Evolutionary conservation across 2,113 vertebrate species (phyloP).

Genomic region (Collichthys lucidus): DNA sequence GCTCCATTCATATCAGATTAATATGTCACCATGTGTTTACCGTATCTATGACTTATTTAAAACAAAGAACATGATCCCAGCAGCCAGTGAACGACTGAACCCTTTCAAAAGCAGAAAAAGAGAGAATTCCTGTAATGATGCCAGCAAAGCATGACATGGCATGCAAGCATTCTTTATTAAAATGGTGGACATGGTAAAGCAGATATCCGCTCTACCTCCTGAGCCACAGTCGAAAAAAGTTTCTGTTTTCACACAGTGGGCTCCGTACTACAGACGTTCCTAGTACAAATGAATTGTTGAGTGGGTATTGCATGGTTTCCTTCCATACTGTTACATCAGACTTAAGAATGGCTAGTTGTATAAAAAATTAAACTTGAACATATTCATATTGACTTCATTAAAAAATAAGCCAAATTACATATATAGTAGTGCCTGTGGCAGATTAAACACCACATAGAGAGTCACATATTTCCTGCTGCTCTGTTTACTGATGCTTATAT

Average conservation of each 20-base stretch:
- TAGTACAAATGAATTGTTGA: neutral
- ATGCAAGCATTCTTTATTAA: too few species aligned
- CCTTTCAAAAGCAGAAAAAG: slow-evolving; percentile 88
- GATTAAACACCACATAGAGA: neutral
- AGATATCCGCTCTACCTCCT: neutral
- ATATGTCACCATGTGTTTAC: neutral
- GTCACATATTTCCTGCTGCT: neutral
- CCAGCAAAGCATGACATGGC: slow-evolving; percentile 89
- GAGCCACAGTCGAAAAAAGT: too few species aligned
- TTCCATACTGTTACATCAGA: neutral
- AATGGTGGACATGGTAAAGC: too few species aligned
- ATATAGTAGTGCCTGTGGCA: neutral
- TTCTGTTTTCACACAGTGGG: neutral
- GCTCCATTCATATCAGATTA: neutral
- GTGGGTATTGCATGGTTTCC: neutral
- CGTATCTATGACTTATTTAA: slow-evolving; percentile 85
- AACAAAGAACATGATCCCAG: slow-evolving; percentile 91
- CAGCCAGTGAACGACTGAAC: slow-evolving; percentile 89
- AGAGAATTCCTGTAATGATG: slow-evolving; percentile 89
- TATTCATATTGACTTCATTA: neutral
- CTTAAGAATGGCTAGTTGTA: neutral
- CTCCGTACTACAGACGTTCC: neutral
- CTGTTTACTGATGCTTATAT: neutral
- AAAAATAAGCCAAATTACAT: neutral
- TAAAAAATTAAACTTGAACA: neutral